These are phyloP conservation scores for Ochropacha duplaris DNA, from an alignment of 2,888 invertebrate species.

Conservation along the genomic window DNA sequence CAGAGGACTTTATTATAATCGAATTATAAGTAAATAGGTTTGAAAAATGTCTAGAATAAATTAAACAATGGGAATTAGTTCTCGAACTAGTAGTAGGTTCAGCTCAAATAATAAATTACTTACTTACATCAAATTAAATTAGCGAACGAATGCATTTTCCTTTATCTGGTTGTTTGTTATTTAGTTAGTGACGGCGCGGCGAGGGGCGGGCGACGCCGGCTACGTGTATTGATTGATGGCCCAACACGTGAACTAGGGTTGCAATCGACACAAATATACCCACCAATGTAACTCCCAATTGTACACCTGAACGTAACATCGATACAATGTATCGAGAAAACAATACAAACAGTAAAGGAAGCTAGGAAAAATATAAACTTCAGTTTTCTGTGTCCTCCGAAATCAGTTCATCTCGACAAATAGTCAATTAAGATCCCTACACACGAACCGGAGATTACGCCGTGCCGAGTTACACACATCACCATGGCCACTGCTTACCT, in stretches of 20 bases:
- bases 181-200: conserved; percentile 47
- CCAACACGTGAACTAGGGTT: conserved; percentile 51
- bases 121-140: conserved; percentile 45
- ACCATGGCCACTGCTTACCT: conserved; percentile 43
- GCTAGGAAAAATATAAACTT: conserved; percentile 13
- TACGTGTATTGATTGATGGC: conserved; percentile 62
- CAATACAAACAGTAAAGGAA: conserved; percentile 9
- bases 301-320: not conserved
- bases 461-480: conserved; percentile 49
- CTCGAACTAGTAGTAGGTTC: too few species aligned
- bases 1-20: not conserved
- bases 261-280: conserved; percentile 29
- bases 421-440: conserved; percentile 64
- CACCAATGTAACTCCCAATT: not conserved
- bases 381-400: conserved; percentile 40
- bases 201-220: conserved; percentile 31
- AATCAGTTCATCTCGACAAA: conserved; percentile 59
- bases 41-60: conserved; percentile 8
- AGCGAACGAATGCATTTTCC: conserved; percentile 52
- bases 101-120: conserved; percentile 33
- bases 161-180: conserved; percentile 63
- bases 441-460: conserved; percentile 60
- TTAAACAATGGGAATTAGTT: conserved; percentile 12
- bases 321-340: conserved; percentile 1
- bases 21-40: too few species aligned